Percentiles rank a stretch among this genome's conserved stretches.
Evolutionary conservation across 2,797 vertebrate species (phyloP).

Genomic region (Gadopsis marmoratus): DNA sequence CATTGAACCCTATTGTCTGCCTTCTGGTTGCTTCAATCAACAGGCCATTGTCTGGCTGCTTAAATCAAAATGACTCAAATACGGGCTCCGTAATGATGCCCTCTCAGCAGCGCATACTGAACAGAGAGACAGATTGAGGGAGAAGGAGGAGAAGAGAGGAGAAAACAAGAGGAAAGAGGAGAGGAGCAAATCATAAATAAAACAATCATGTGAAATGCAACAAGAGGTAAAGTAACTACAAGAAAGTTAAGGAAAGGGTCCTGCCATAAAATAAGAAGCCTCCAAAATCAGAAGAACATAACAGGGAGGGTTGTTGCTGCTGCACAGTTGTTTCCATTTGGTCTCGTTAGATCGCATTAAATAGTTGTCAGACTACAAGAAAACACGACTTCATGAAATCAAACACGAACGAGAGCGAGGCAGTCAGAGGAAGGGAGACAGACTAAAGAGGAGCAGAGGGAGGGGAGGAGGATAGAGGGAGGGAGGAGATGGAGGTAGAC

Average conservation of each 20-base stretch:
- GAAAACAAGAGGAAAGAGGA: conserved; percentile 66
- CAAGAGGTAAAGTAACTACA: conserved; percentile 87
- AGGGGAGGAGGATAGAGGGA: conserved; percentile 64
- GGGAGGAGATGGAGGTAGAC: conserved; percentile 68
- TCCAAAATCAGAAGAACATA: conserved; percentile 31
- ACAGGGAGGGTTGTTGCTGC: conserved; percentile 73
- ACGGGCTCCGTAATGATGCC: conserved; percentile 99
- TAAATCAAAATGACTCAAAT: conserved; percentile 99
- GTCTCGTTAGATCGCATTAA: conserved; percentile 83
- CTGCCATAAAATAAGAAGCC: conserved; percentile 37
- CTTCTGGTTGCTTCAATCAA: conserved; percentile 99
- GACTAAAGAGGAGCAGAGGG: conserved; percentile 69
- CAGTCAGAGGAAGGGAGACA: conserved; percentile 74
- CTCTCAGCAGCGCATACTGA: conserved; percentile 96
- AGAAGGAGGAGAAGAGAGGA: conserved; percentile 79
- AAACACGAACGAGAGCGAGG: conserved; percentile 32
- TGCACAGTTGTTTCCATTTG: conserved; percentile 80
- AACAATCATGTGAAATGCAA: conserved; percentile 72
- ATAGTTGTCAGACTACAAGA: conserved; percentile 84
- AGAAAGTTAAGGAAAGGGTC: conserved; percentile 80
- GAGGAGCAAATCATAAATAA: conserved; percentile 37
- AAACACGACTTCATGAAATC: conserved; percentile 81
- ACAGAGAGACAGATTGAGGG: conserved; percentile 89
- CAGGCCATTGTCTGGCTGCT: conserved; percentile 99
- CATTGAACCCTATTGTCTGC: conserved; percentile 99